Base-by-base conservation (phyloP, 2,888 invertebrate genomes). In the Heliconius ethilla region DNA sequence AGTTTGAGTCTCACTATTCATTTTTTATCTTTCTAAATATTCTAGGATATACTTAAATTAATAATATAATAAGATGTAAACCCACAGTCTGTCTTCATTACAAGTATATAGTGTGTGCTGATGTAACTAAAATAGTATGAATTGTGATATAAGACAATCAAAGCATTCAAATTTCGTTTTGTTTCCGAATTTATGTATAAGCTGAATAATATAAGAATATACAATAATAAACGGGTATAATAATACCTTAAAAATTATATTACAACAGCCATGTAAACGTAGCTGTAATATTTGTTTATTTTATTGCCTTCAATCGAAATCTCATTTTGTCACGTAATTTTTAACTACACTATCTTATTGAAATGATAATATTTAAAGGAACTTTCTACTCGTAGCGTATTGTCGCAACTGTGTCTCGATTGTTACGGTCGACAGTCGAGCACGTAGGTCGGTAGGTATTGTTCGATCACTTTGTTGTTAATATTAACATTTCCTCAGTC, bases 331-430 rank as follows among this genome's bases (percentile, higher is more conserved):
- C 74, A 74, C 74, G 74, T 74, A 74, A 65, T 65, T 29, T 7
- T 75, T 66, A 22, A 75, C 66, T 13, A 33, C 18, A 66, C 7
- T 66, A 75, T 65, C 65, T 66, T 51, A 66, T 75, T 55, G 15
- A 67, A 75, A 9, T n/a, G 29, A 51, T 33, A 66, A 67, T 45
- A 73, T 62, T 59, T 67, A 40, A 69, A 18, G 29, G 62, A 70
- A 78, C 81, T 81, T 81, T 81, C 81, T 81, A 78, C 45, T 79
- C 63, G 65, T 40, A 27, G 65, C 75, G 25, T 67, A 80, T 75
- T 78, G 76, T 76, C 65, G 75, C 67, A 76, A 76, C 29, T 63
- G 72, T 75, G 76, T 73, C 79, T 75, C 81, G 75, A 81, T 78
- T 51, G 70, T 69, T 63, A 69, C 75, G 67, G 72, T 67, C 75